Evolutionary conservation across 2,888 invertebrate genomes (phyloP).

Genomic region (Lampropteryx suffumata): DNA sequence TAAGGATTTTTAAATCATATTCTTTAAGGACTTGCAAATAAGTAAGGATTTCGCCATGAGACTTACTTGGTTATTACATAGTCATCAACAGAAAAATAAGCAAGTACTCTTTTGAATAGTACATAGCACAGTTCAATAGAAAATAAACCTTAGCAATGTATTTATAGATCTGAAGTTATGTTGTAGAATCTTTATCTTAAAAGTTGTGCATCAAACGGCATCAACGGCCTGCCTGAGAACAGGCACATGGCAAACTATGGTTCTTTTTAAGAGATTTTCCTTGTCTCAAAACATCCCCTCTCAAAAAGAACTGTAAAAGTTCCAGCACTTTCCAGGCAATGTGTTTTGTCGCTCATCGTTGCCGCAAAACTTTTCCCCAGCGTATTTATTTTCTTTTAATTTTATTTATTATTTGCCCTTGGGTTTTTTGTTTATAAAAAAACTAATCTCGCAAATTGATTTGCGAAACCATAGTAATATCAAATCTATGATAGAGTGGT

Average conservation of each 20-base stretch:
- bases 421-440: slow-evolving; percentile 37
- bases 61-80: too few relatives aligned
- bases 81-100: too few relatives aligned
- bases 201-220: slow-evolving; percentile 9
- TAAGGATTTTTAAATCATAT: too few relatives aligned
- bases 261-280: slow-evolving; percentile 31
- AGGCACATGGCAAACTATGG: slow-evolving; percentile 26
- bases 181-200: neutral
- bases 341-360: slow-evolving; percentile 79
- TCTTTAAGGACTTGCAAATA: too few relatives aligned
- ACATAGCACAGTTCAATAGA: too few relatives aligned
- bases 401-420: slow-evolving; percentile 67
- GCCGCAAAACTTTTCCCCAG: slow-evolving; percentile 61
- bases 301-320: slow-evolving; percentile 40
- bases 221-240: slow-evolving; percentile 6
- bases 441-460: neutral
- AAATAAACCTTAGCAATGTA: too few relatives aligned
- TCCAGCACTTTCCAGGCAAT: slow-evolving; percentile 54
- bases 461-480: too few relatives aligned
- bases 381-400: slow-evolving; percentile 67
- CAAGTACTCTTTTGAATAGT: too few relatives aligned
- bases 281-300: slow-evolving; percentile 33
- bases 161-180: neutral
- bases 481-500: too few relatives aligned
- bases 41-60: too few relatives aligned